These are phyloP conservation scores for Plusia festucae DNA, from an alignment of 2,888 invertebrate genomes.

Conservation along the genomic window DNA sequence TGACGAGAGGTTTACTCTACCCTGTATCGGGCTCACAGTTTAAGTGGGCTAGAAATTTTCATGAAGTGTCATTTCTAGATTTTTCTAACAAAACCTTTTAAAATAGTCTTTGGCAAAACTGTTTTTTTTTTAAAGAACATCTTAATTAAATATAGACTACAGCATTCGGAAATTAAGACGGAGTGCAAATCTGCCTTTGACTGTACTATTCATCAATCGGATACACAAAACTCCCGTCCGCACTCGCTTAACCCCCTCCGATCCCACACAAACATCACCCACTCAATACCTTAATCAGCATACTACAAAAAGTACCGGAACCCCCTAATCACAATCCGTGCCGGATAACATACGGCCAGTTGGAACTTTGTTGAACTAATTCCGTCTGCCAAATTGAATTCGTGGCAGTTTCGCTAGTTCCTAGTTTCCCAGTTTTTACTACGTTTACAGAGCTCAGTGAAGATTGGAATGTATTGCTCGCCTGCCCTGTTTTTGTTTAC, in stretches of 20 bases:
- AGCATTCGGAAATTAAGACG: no score
- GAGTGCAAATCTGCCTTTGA: no score
- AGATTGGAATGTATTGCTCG: constrained; percentile 18
- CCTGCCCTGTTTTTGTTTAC: constrained; percentile 2
- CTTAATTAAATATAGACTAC: no score
- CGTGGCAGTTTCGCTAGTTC: constrained; percentile 53
- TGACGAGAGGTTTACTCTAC: no score
- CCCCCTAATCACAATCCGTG: constrained; percentile 52
- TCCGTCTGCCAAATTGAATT: constrained; percentile 69
- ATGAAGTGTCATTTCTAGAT: no score
- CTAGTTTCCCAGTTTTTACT: constrained; percentile 29
- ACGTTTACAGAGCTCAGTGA: constrained; percentile 11
- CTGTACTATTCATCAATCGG: no score
- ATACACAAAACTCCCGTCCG: no score
- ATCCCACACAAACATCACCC: neutral
- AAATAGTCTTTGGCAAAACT: no score
- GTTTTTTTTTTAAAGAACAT: no score
- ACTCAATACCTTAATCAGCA: constrained; percentile 3
- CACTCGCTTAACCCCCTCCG: neutral
- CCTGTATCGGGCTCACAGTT: no score
- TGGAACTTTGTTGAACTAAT: constrained; percentile 66
- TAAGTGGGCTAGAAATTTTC: no score
- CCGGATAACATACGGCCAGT: constrained; percentile 56
- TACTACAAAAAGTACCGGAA: constrained; percentile 49
- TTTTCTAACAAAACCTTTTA: no score